Evolutionary conservation across 2,888 invertebrate genomes (phyloP), one percentile per base, ranked within the genome.

Genomic region (Seira sanloemensis): DNA sequence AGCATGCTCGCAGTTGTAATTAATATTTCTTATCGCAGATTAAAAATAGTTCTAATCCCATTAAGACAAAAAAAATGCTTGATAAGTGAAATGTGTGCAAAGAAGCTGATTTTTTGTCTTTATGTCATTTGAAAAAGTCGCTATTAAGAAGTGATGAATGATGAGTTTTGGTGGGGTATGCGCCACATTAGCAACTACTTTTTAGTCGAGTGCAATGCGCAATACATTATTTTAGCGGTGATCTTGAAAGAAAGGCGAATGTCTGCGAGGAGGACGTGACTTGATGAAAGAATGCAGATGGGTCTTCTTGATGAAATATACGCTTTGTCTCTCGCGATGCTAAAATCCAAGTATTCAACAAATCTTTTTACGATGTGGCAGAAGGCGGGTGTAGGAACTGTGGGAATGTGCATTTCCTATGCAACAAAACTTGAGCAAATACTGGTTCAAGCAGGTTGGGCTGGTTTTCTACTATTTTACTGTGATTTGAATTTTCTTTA

Each of bases 361-460:
- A 62, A 19, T 62, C 12, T 16, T 18, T 62, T 62, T 18, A 18
- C 9, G 18, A 19, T 62, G 23, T 7, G 27, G 24, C 12, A 37
- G 19, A 37, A 27, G 69, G 5, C 65, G 58, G 19, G 1, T 12
- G n/a, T n/a, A 54, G 65, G 19, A 58, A 58, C 76, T 76, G 76
- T 76, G 76, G 76, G 76, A 76, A 76, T 65, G 19, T 76, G 76
- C 76, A 76, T 65, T 76, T 76, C 76, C 76, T 76, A 76, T 67
- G 76, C 66, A 75, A 67, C 67, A 75, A 46, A 68, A 79, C 37
- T 37, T 37, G 37, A n/a, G n/a, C n/a, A n/a, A n/a, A n/a, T n/a
- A n/a, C n/a, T 80, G 80, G 75, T 74, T 74, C 80, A 80, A 80
- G 74, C 80, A 75, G 80, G 80, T 80, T 80, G 62, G 68, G 80